Conservation (phyloP, 2,797 vertebrate species). For the Pipistrellus nathusii region DNA sequence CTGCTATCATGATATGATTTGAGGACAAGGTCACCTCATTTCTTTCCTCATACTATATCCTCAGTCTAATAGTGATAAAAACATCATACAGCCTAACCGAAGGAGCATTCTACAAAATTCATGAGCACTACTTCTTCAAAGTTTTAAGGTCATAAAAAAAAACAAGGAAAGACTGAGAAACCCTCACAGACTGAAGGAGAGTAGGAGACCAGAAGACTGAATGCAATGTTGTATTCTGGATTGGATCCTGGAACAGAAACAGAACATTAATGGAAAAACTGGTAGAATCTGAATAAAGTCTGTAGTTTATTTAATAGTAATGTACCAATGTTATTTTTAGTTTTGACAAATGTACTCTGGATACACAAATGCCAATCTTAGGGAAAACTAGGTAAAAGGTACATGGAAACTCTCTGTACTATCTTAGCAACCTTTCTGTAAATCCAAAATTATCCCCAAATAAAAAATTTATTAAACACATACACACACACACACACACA, state of each 20-base stretch:
- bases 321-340: background rate
- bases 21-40: background rate
- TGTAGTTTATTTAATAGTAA: background rate
- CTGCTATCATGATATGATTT: background rate
- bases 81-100: background rate
- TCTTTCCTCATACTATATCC: background rate
- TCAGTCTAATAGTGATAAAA: conserved; percentile 16
- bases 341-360: conserved; percentile 28
- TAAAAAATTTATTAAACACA: background rate
- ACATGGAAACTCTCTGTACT: background rate
- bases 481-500: background rate
- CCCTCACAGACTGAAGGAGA: background rate
- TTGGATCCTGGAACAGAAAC: conserved; percentile 12
- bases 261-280: background rate
- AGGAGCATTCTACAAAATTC: conserved; percentile 28
- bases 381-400: background rate
- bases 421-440: background rate
- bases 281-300: background rate
- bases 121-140: background rate
- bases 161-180: background rate
- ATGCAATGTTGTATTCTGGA: background rate
- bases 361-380: background rate
- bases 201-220: background rate
- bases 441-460: background rate
- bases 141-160: background rate